phyloP scores from a whole-genome alignment of 2,113 vertebrate species.

The Oceanites oceanicus region DNA sequence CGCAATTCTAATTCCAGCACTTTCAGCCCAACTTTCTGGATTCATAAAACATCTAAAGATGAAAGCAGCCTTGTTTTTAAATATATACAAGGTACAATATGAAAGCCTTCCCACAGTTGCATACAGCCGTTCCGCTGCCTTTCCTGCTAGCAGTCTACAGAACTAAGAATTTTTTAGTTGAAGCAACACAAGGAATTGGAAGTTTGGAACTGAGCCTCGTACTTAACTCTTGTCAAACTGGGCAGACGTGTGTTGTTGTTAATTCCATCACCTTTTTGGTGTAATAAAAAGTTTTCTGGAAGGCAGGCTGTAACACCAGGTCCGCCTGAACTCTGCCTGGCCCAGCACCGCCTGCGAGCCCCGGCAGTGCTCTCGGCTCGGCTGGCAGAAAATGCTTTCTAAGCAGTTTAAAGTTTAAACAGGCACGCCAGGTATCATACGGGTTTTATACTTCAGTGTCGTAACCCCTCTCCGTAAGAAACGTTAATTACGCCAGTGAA shows the following conservation, averaged over 20 bases:
- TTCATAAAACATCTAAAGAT: not conserved
- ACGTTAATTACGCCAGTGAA: not conserved
- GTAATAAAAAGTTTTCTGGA: not conserved
- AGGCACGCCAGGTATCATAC: not conserved
- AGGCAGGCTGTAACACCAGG: fast-evolving
- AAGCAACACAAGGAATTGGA: fast-evolving
- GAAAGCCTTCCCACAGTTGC: not conserved
- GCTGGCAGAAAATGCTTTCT: not conserved
- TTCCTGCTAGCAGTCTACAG: fast-evolving
- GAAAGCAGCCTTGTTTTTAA: not conserved
- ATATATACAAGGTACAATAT: fast-evolving
- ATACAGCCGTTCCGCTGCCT: fast-evolving
- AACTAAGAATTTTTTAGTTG: not conserved
- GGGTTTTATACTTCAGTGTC: not conserved
- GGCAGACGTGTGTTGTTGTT: not conserved
- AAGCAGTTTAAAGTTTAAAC: not conserved
- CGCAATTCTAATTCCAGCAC: not conserved
- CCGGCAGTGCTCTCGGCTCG: fast-evolving
- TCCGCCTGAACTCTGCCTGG: not conserved
- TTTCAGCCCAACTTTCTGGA: not conserved
- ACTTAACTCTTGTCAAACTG: not conserved
- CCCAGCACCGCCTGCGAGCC: not conserved
- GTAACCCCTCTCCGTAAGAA: not conserved
- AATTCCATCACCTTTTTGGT: fast-evolving
- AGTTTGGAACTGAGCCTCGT: not conserved